Evolutionary conservation across 2,888 invertebrate genomes (phyloP).

Genomic region (Proisotoma minuta): DNA sequence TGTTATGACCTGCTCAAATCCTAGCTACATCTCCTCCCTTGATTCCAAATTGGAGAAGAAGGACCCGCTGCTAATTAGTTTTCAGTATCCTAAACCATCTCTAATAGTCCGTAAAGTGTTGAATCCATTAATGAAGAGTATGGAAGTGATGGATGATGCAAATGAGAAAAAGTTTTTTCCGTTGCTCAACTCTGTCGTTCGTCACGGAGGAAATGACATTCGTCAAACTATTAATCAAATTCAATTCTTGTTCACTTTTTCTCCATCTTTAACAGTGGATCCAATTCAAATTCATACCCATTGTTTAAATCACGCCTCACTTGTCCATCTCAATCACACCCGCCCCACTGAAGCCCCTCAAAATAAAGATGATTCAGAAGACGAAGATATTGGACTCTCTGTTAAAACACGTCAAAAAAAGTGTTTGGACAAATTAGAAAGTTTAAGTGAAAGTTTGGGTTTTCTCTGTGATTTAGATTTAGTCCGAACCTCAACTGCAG

Average conservation of each 20-base stretch:
- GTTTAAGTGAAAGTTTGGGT: slow-evolving; percentile 6
- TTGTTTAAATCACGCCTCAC: background rate
- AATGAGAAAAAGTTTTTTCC: slow-evolving; percentile 3
- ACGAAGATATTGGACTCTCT: slow-evolving; percentile 15
- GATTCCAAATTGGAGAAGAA: slow-evolving; percentile 41
- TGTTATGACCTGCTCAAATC: slow-evolving; percentile 38
- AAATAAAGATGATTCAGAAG: slow-evolving; percentile 7
- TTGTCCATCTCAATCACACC: slow-evolving; percentile 28
- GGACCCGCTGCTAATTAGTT: slow-evolving; percentile 38
- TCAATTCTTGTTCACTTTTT: slow-evolving; percentile 34
- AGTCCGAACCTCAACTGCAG: too few relatives aligned
- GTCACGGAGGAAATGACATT: slow-evolving; percentile 38
- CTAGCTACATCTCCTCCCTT: slow-evolving; percentile 13
- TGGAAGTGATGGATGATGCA: background rate
- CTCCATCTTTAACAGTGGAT: too few relatives aligned
- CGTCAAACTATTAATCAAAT: slow-evolving; percentile 41
- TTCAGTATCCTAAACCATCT: slow-evolving; percentile 25
- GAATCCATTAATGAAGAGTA: slow-evolving; percentile 26
- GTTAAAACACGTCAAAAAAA: slow-evolving; percentile 13
- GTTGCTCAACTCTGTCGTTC: slow-evolving; percentile 34
- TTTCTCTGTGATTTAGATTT: slow-evolving; percentile 23
- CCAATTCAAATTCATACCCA: slow-evolving; percentile 2
- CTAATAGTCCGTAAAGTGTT: slow-evolving; percentile 36
- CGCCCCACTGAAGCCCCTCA: slow-evolving; percentile 6
- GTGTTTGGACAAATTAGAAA: slow-evolving; percentile 9